Conservation (phyloP, 2,797 vertebrate species). For the Yasuhikotakia modesta region DNA sequence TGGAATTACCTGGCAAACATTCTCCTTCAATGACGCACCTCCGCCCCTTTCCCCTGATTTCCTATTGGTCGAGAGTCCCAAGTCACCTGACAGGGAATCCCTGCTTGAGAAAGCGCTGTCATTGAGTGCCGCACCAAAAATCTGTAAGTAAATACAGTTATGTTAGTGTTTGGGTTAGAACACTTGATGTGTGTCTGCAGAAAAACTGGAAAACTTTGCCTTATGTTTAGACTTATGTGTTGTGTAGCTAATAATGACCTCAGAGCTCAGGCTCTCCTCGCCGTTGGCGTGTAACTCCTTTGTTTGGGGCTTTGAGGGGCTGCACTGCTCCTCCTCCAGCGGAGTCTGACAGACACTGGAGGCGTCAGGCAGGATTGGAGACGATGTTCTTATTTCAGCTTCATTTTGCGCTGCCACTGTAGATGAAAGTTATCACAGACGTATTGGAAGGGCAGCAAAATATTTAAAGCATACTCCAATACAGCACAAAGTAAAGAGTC, state of each 20-base stretch:
- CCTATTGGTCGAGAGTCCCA: slow-evolving; percentile 67
- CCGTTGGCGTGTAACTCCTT: slow-evolving; percentile 53
- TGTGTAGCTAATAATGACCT: slow-evolving; percentile 40
- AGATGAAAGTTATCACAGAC: not conserved
- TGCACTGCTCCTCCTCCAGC: slow-evolving; percentile 31
- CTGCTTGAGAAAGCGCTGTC: slow-evolving; percentile 35
- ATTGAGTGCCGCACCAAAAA: slow-evolving; percentile 30
- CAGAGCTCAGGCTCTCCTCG: slow-evolving; percentile 57
- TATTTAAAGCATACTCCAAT: not conserved
- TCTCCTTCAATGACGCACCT: slow-evolving; percentile 91
- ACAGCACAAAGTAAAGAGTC: not conserved
- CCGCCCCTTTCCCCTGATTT: slow-evolving; percentile 82
- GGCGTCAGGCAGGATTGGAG: slow-evolving; percentile 46
- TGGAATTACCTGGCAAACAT: slow-evolving; percentile 91
- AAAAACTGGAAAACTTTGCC: too few relatives aligned
- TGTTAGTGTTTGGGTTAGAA: too few relatives aligned
- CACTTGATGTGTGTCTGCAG: not conserved
- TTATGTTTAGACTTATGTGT: too few relatives aligned
- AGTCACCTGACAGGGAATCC: slow-evolving; percentile 68
- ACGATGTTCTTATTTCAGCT: slow-evolving; percentile 13
- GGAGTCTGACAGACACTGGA: slow-evolving; percentile 53
- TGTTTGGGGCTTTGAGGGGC: slow-evolving; percentile 59
- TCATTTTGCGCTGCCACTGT: slow-evolving; percentile 32
- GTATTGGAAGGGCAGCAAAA: not conserved
- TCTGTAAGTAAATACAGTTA: slow-evolving; percentile 13